phyloP scores from a whole-genome alignment of 2,113 vertebrate species.

The Ibidorhyncha struthersii region DNA sequence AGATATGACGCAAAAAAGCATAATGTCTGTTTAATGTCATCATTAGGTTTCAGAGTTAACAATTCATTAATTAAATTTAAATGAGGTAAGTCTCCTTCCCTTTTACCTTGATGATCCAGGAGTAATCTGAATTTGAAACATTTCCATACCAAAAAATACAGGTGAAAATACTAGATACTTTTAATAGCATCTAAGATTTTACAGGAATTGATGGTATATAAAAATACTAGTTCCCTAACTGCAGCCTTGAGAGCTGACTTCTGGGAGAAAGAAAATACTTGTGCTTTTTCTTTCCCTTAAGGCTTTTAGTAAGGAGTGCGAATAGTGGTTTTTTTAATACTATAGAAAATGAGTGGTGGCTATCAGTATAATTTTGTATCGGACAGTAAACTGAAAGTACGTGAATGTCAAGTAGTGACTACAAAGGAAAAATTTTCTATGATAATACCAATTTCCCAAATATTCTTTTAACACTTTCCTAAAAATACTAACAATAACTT shows the following conservation, averaged over 20 bases:
- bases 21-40: not conserved
- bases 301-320: not conserved
- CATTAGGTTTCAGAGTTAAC: conserved; percentile 5
- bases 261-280: not conserved
- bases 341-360: not conserved
- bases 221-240: not conserved
- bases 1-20: not conserved
- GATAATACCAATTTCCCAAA: not conserved
- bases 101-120: not conserved
- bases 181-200: not conserved
- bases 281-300: not conserved
- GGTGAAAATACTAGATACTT: not conserved
- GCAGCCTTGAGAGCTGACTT: not conserved
- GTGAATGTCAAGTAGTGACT: not conserved
- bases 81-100: not conserved
- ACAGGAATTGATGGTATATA: not conserved
- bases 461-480: not conserved
- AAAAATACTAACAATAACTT: not conserved
- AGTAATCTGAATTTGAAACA: not conserved
- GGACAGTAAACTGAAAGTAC: not conserved
- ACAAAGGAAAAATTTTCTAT: not conserved
- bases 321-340: not conserved
- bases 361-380: not conserved
- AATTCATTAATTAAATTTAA: conserved; percentile 4
- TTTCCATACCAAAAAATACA: not conserved